A percentile compares a stretch with the other conserved stretches of the same genome.
Evolutionary conservation across 2,113 vertebrate genomes (phyloP).

Genomic region (Otis tarda): DNA sequence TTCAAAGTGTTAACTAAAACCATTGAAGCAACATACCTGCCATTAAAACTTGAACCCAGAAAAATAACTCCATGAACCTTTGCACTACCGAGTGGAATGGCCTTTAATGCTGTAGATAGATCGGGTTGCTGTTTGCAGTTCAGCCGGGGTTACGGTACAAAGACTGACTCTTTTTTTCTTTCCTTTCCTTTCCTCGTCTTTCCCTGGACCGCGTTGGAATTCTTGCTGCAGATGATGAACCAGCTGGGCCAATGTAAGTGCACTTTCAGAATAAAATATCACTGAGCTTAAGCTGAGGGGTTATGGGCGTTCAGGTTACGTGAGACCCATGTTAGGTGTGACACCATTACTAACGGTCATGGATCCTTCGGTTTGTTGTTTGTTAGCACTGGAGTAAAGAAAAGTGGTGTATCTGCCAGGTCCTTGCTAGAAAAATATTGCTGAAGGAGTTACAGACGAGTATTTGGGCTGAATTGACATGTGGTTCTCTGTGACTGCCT

Average conservation of each 20-base stretch:
- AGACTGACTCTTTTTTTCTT: constrained; percentile 40
- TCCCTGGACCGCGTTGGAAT: constrained; percentile 12
- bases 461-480: too few relatives aligned
- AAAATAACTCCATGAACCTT: constrained; percentile 77
- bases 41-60: constrained; percentile 76
- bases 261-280: not conserved
- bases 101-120: constrained; percentile 72
- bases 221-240: constrained; percentile 88
- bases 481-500: not conserved
- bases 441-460: not conserved
- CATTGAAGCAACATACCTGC: constrained; percentile 80
- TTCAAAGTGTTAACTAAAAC: constrained; percentile 81
- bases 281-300: not conserved
- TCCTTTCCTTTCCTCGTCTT: constrained; percentile 65
- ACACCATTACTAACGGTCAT: not conserved
- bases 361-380: not conserved
- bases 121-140: constrained; percentile 19
- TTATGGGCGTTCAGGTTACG: not conserved
- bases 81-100: constrained; percentile 77
- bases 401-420: not conserved
- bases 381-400: not conserved
- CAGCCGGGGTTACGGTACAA: not conserved
- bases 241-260: constrained; percentile 96
- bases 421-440: not conserved
- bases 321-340: not conserved